These are phyloP conservation scores for Callionymus lyra DNA, from an alignment of 2,113 vertebrate species.

Conservation along the genomic window DNA sequence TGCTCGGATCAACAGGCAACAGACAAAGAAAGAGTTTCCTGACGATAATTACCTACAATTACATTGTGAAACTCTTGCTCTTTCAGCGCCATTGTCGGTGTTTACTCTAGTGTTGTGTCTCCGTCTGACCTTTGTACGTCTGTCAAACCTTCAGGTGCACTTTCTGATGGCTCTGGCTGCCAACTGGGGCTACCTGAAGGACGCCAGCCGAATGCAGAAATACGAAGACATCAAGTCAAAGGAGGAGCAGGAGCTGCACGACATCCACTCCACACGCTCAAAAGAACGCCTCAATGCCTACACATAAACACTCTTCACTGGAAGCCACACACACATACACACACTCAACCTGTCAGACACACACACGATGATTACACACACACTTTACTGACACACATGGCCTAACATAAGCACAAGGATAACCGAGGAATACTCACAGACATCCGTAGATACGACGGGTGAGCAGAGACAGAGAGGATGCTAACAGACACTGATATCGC, in stretches of 20 bases:
- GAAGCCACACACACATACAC: slow-evolving; percentile 52
- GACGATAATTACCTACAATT: no score
- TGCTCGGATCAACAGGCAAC: no score
- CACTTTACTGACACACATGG: slow-evolving; percentile 7
- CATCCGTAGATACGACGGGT: slow-evolving; percentile 5
- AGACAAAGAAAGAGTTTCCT: no score
- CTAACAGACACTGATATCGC: slow-evolving; percentile 16
- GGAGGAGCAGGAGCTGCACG: slow-evolving; percentile 89
- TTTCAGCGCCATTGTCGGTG: no score
- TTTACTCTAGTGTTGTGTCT: no score
- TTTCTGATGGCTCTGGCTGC: slow-evolving; percentile 96
- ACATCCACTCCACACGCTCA: slow-evolving; percentile 90
- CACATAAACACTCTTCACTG: slow-evolving; percentile 89
- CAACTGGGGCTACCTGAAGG: slow-evolving; percentile 98
- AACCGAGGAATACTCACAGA: slow-evolving; percentile 5
- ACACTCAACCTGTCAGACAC: slow-evolving; percentile 60
- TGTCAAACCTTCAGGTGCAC: slow-evolving; percentile 72
- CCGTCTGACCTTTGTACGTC: no score
- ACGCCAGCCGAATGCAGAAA: slow-evolving; percentile 90
- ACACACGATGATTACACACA: slow-evolving; percentile 25
- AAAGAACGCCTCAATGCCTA: slow-evolving; percentile 93
- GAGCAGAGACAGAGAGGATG: slow-evolving; percentile 4
- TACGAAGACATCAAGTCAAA: slow-evolving; percentile 93
- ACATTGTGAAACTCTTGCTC: no score
- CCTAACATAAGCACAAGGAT: slow-evolving; percentile 4